Evolutionary conservation across 2,888 invertebrate species (phyloP).

Genomic region (Miltochrista miniata): DNA sequence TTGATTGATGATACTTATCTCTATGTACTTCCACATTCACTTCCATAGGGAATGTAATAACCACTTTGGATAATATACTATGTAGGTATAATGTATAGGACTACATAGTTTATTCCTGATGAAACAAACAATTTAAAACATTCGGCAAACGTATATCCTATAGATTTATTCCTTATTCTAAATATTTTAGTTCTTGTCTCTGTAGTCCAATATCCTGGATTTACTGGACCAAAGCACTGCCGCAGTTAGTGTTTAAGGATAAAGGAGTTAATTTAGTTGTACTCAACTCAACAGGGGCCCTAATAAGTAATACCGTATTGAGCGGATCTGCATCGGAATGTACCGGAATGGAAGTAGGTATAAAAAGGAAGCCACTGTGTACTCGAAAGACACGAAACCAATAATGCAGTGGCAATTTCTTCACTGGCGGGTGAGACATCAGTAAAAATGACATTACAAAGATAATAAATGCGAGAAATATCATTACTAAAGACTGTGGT

Average conservation of each 20-base stretch:
- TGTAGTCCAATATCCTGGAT: not conserved
- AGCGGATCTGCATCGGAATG: not conserved
- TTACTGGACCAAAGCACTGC: not conserved
- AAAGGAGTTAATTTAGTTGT: not conserved
- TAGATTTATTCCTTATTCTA: not conserved
- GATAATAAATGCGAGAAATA: no score
- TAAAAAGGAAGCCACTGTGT: no score
- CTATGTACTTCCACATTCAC: constrained; percentile 22
- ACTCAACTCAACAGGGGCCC: constrained; percentile 3
- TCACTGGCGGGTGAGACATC: no score
- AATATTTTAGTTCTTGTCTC: not conserved
- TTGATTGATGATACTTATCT: constrained; percentile 6
- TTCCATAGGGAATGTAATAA: constrained; percentile 61
- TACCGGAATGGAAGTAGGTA: no score
- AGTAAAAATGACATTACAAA: no score
- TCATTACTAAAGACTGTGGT: no score
- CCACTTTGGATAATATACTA: constrained; percentile 26
- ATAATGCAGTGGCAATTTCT: no score
- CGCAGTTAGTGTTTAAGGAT: not conserved
- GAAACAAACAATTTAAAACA: not conserved
- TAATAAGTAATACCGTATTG: not conserved
- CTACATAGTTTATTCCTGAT: not conserved
- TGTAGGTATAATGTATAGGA: not conserved
- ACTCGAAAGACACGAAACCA: no score
- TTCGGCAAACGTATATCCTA: not conserved